Base-by-base conservation (phyloP, 2,797 vertebrate genomes). In the Fratercula arctica region DNA sequence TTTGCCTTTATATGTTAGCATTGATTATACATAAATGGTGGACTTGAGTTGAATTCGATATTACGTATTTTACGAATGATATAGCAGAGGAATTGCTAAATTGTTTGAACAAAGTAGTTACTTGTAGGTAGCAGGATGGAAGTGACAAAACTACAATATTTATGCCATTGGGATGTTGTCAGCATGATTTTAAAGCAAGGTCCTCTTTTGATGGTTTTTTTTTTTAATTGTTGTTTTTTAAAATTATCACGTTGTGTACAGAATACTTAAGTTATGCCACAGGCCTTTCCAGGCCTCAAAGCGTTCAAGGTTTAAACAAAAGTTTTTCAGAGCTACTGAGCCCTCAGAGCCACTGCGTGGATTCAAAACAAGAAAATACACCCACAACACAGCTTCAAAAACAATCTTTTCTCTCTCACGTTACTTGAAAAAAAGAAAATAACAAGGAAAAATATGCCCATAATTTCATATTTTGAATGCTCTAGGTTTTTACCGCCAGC, bases 311-410 rank as follows among this genome's bases (percentile, higher is more conserved):
- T 63, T 72, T 39, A 16, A 75, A 39, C 10, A 57, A 39, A 53
- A 21, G 8, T 56, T 81, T 60, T 41, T 31, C 35, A 19, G 18
- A 41, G 25, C 43, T 82, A 13, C 35, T n/a, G 26, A 67, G 39
- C 26, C n/a, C 43, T 80, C 7, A 1, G 17, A 74, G 48, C 43
- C 31, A 2, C 51, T 59, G 5, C 2, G 0, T 39, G 25, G 21
- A 10, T 80, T 93, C 39, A 33, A 14, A 76, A 37, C 24, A 59
- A 67, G 53, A 24, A 81, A 45, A 69, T 26, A n/a, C 5, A 33
- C 14, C 29, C 29, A 14, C 25, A 53, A 31, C 12, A 8, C 26
- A 69, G 26, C 77, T 91, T 85, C 61, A 64, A 24, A 76, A 37
- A 2, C 5, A 7, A 15, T 28, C 45, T 56, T 50, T 72, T 83